Base-by-base conservation (phyloP, 2,797 vertebrate genomes). In the Schizopygopsis malacanthus region DNA sequence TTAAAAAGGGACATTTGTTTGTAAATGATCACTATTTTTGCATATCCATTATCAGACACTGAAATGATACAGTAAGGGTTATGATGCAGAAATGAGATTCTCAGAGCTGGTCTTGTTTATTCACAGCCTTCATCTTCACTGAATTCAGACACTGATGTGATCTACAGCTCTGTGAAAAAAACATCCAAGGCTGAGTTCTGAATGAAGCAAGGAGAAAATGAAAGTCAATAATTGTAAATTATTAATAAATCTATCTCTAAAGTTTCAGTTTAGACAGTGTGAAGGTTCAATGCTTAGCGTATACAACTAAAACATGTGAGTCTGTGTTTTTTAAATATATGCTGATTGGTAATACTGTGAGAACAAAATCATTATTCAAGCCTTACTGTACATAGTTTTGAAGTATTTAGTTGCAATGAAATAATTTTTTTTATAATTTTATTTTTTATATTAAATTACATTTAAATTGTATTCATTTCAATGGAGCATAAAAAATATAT, bases 111-210 rank as follows among this genome's bases (percentile, higher is more conserved):
- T 52, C 2, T 11, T 43, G 25, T 28, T 41, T 56, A 3, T 52
- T 50, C 6, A 45, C 71, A 85, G 78, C 12, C 25, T 81, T 43
- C 4, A 45, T 39, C 56, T 3, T 22, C 70, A 33, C 12, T 16
- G 65, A 22, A 20, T 39, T 11, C 50, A n/a, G 22, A 82, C 3
- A 0, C 4, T 5, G 47, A 75, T 0, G 52, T 76, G 70, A 69
- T 20, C 77, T 56, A 84, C 82, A 83, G 59, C 39, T 9, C 47
- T 54, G 28, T 79, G 25, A 73, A 11, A 20, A 3, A 33, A 83
- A 0, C 9, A 5, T 0, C 2, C n/a, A 15, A 73, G 63, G 0
- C 69, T 59, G 56, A 82, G 69, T 11, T 73, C 7, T 20, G 45
- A 28, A 75, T 10, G n/a, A 47, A 2, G 6, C 28, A 9, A 18